Conservation (phyloP, 2,113 vertebrate species). For the Oncorhynchus kisutch region DNA sequence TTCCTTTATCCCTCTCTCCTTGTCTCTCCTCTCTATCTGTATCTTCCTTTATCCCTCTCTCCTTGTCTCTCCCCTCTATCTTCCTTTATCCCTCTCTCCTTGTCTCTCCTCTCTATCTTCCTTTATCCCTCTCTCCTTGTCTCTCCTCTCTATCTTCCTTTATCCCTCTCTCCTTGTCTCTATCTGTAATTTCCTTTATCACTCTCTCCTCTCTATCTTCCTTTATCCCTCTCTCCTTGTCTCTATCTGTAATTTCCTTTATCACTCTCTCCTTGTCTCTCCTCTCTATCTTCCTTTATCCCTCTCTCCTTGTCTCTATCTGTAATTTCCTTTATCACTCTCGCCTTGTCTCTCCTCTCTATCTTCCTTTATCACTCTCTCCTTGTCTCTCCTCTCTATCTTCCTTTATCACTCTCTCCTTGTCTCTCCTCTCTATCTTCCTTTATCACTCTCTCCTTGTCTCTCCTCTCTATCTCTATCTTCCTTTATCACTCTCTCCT, state of each 20-base stretch:
- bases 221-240: background rate
- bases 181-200: no score
- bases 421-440: background rate
- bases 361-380: background rate
- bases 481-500: background rate
- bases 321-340: background rate
- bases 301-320: background rate
- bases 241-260: background rate
- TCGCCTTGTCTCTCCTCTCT: slow-evolving; percentile 21
- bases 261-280: slow-evolving; percentile 7
- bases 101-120: background rate
- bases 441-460: background rate
- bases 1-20: no score
- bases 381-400: slow-evolving; percentile 22
- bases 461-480: no score
- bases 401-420: background rate
- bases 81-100: background rate
- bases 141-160: background rate
- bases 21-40: no score
- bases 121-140: background rate
- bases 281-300: background rate
- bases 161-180: background rate
- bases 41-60: no score
- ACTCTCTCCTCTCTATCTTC: background rate
- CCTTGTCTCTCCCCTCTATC: no score